phyloP scores from a whole-genome alignment of 2,113 vertebrate genomes.

The Vulpes ferrilata region DNA sequence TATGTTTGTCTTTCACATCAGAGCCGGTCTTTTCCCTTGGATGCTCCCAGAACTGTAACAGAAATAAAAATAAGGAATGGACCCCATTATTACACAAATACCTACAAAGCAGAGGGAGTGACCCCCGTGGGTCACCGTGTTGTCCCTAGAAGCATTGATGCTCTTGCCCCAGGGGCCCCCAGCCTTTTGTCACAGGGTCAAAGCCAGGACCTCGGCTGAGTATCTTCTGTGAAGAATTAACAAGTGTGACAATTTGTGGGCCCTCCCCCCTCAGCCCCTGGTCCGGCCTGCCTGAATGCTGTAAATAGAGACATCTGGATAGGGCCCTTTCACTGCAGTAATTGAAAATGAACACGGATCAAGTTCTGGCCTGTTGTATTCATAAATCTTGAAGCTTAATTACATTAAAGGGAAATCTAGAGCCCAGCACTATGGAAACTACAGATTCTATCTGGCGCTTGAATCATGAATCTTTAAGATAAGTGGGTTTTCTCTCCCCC shows the following conservation, averaged over 20 bases:
- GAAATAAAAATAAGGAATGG: slow-evolving; percentile 90
- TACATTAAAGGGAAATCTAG: slow-evolving; percentile 97
- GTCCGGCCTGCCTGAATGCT: slow-evolving; percentile 92
- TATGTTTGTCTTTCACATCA: slow-evolving; percentile 92
- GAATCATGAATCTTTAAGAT: slow-evolving; percentile 92
- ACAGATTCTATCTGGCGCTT: slow-evolving; percentile 92
- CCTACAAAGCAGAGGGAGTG: slow-evolving; percentile 89
- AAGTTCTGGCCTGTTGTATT: slow-evolving; percentile 95
- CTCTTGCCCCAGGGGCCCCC: slow-evolving; percentile 88
- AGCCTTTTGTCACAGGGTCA: slow-evolving; percentile 90
- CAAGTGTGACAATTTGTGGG: slow-evolving; percentile 93
- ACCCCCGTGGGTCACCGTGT: slow-evolving; percentile 85
- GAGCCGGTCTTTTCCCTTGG: slow-evolving; percentile 86
- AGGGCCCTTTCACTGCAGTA: slow-evolving; percentile 93
- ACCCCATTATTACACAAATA: slow-evolving; percentile 90
- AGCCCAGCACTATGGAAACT: slow-evolving; percentile 93
- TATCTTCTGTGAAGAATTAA: slow-evolving; percentile 92
- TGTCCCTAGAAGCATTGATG: slow-evolving; percentile 90
- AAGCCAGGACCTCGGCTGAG: slow-evolving; percentile 93
- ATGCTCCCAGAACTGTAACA: slow-evolving; percentile 87
- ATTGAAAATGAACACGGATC: slow-evolving; percentile 98
- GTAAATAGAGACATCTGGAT: slow-evolving; percentile 95
- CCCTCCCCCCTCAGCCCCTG: slow-evolving; percentile 86
- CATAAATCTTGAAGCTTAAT: slow-evolving; percentile 98
- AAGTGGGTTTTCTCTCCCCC: slow-evolving; percentile 87